phyloP scores from a whole-genome alignment of 2,888 invertebrate species.

The Cataglyphis livida region DNA sequence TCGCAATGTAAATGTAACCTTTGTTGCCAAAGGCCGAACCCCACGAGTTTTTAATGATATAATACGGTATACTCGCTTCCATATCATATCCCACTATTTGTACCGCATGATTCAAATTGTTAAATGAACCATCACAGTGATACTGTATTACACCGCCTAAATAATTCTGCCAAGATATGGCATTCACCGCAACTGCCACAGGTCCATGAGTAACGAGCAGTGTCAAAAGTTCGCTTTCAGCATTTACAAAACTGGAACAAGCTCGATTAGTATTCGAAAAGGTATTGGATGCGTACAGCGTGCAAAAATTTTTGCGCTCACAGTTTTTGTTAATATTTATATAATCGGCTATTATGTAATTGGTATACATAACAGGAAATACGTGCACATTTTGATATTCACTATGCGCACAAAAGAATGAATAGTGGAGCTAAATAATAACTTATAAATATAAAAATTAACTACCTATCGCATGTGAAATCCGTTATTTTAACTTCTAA shows the following conservation, averaged over 20 bases:
- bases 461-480: constrained; percentile 90
- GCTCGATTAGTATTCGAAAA: constrained; percentile 20
- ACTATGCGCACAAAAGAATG: not conserved
- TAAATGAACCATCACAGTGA: constrained; percentile 89
- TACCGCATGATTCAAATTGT: constrained; percentile 92
- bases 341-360: not conserved
- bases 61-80: constrained; percentile 90
- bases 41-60: constrained; percentile 95
- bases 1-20: constrained; percentile 92
- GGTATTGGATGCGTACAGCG: not conserved
- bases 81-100: constrained; percentile 94
- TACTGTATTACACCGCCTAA: constrained; percentile 93
- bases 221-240: constrained; percentile 89
- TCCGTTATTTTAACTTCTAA: constrained; percentile 76
- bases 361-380: not conserved
- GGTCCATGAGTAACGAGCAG: constrained; percentile 91
- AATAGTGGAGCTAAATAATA: not conserved
- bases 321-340: not conserved
- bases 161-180: constrained; percentile 94
- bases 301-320: not conserved
- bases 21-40: constrained; percentile 91
- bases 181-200: constrained; percentile 93
- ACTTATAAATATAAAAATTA: constrained; percentile 30
- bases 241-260: constrained; percentile 87
- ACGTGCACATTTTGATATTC: not conserved